Percentiles rank a stretch among this genome's conserved stretches.
phyloP scores from a whole-genome alignment of 1,140 invertebrate genomes.

The Teleogryllus occipitalis region DNA sequence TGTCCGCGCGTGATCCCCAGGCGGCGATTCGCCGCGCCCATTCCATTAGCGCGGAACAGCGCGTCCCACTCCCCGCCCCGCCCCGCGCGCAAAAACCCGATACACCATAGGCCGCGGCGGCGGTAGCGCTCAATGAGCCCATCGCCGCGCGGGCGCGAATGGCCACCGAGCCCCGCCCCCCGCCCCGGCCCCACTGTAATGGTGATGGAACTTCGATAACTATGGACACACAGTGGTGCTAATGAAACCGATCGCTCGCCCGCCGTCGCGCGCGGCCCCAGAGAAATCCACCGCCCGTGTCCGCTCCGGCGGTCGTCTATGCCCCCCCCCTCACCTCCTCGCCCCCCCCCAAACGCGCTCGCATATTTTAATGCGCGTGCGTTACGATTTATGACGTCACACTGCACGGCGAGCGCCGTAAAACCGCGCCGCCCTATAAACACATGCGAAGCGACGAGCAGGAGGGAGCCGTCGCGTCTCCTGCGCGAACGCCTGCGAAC shows the following conservation, averaged over 20 bases:
- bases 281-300: background rate
- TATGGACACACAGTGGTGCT: background rate
- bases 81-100: background rate
- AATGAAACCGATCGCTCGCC: background rate
- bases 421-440: background rate
- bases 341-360: background rate
- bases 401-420: background rate
- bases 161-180: too few relatives aligned
- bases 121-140: too few relatives aligned
- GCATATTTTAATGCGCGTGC: background rate
- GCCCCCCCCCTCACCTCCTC: too few relatives aligned
- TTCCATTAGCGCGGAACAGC: background rate
- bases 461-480: too few relatives aligned
- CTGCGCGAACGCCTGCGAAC: too few relatives aligned
- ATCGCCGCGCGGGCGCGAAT: background rate
- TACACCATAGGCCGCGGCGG: background rate
- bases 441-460: background rate
- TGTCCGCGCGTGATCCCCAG: background rate
- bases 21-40: background rate
- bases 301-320: too few relatives aligned
- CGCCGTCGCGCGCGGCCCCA: background rate
- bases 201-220: conserved; percentile 3
- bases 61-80: background rate
- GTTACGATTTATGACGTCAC: background rate
- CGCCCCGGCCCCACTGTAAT: background rate